Evolutionary conservation across 2,797 vertebrate genomes (phyloP).

Genomic region (Danio jaintianensis): DNA sequence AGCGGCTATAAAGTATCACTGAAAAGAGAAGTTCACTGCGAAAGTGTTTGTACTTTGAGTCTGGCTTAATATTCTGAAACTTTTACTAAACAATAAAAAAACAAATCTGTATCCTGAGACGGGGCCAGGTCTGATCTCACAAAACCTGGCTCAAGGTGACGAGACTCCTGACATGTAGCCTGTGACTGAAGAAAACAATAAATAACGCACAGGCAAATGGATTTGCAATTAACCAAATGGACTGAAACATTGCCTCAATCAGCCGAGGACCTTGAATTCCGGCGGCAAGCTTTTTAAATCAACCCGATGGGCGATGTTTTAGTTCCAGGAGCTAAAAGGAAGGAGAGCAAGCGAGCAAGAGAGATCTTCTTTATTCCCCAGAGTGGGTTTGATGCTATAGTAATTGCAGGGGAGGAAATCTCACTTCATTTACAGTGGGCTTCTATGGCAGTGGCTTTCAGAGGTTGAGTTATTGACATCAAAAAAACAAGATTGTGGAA

Average conservation of each 20-base stretch:
- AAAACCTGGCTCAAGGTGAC: constrained; percentile 39
- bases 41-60: not conserved
- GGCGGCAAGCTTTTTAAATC: constrained; percentile 44
- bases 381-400: constrained; percentile 36
- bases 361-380: constrained; percentile 44
- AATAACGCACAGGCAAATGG: constrained; percentile 69
- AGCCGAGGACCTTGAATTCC: constrained; percentile 29
- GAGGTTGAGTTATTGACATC: constrained; percentile 56
- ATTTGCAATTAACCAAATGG: constrained; percentile 74
- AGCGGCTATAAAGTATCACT: not conserved
- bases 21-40: not conserved
- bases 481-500: constrained; percentile 59
- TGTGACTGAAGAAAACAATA: constrained; percentile 74
- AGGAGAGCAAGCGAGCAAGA: not conserved
- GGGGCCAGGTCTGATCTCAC: not conserved
- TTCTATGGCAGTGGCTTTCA: constrained; percentile 28
- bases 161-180: constrained; percentile 69
- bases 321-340: constrained; percentile 24
- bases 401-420: constrained; percentile 45
- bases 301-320: constrained; percentile 42
- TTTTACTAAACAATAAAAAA: not conserved
- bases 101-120: not conserved
- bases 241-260: constrained; percentile 46
- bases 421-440: constrained; percentile 35
- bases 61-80: not conserved